Evolutionary conservation across 2,888 invertebrate species (phyloP), one percentile per base, ranked within the genome.

Genomic region (Drosophila mercatorum): DNA sequence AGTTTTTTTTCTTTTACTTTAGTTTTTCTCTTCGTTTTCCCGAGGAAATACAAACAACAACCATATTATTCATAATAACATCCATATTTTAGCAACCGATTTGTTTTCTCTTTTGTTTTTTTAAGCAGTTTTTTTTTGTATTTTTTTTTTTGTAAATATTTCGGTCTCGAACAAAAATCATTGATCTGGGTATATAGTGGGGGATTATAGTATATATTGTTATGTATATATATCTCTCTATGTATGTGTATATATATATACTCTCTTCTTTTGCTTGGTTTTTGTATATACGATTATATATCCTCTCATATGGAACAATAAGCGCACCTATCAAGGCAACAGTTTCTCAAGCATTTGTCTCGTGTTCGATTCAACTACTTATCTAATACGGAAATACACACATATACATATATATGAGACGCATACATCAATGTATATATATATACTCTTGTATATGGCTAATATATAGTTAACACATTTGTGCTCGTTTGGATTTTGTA

Each of bases 321-420:
- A 79, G 80, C 80, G 75, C 75, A 76, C 58, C 75, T 65, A 11
- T 59, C 51, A 79, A 76, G 76, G 80, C 76, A 79, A 79, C 59
- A 79, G 58, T 74, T 76, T 76, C 68, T 55, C 40, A 79, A 79
- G 75, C 79, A 59, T 78, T 52, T 51, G n/a, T 52, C 60, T 58
- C n/a, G 17, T 59, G 38, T 63, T 61, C 40, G 62, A 64, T 62
- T 78, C 52, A 47, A 52, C 76, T 75, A 80, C 80, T 77, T 80
- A 79, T 36, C 65, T 65, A 75, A 43, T 64, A 70, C 60, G 61
- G 63, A 62, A 61, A 40, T 38, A 56, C 43, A 43, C 17, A 56
- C n/a, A 41, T 7, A 43, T 7, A 43, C 31, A 56, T 41, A 38
- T 41, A 61, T 22, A 28, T 22, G 22, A 22, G 22, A 22, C 22